Conservation (phyloP, 1,140 invertebrate species). For the Branchinecta lindahli region DNA sequence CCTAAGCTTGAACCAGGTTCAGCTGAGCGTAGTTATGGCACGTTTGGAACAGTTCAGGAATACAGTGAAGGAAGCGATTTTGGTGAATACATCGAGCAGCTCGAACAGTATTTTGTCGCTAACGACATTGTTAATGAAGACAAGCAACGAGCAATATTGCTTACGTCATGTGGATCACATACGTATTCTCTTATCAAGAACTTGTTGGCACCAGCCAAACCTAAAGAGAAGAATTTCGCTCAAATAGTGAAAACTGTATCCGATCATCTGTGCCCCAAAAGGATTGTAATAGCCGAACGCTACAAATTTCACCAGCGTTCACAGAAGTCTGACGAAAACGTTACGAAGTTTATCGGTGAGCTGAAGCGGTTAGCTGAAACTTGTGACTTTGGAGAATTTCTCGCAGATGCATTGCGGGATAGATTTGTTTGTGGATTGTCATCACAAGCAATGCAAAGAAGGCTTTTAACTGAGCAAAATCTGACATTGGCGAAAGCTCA, state of each 20-base stretch:
- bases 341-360: constrained; percentile 12
- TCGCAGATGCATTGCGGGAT: constrained; percentile 16
- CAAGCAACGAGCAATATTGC: background rate
- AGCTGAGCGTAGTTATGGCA: too few relatives aligned
- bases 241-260: constrained; percentile 11
- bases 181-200: constrained; percentile 6
- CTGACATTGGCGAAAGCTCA: constrained; percentile 15
- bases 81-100: background rate
- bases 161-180: background rate
- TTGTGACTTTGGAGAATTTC: constrained; percentile 17
- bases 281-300: constrained; percentile 15
- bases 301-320: constrained; percentile 15
- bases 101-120: constrained; percentile 1
- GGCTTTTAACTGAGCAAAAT: constrained; percentile 12
- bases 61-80: background rate
- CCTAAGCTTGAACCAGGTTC: too few relatives aligned
- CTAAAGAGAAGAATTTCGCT: constrained; percentile 12
- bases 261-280: constrained; percentile 13
- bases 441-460: constrained; percentile 10
- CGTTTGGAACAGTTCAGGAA: constrained; percentile 1
- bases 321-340: constrained; percentile 14
- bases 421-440: constrained; percentile 14
- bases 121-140: background rate
- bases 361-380: constrained; percentile 12
- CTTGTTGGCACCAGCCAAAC: constrained; percentile 14